Evolutionary conservation across 1,140 invertebrate species (phyloP), one percentile per base, ranked within the genome.

Genomic region (Thaumatotibia leucotreta): DNA sequence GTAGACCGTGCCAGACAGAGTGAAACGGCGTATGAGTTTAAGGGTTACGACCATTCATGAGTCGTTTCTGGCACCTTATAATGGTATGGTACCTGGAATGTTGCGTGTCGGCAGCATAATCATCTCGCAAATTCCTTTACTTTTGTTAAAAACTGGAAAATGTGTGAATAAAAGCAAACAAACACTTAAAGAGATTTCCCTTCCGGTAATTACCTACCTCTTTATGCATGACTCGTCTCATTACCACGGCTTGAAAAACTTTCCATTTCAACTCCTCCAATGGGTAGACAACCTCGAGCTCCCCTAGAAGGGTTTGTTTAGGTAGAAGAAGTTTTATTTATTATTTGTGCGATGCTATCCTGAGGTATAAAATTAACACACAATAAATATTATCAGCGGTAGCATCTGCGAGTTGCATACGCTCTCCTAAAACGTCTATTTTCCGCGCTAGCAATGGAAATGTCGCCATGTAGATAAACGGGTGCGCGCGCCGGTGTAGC

Each of bases 361-460:
- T 70, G 70, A 76, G 69, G 64, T 62, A 69, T 69, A 68, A 75
- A 80, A 88, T 88, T 84, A 84, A 76, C 86, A 88, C 83, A 88
- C 86, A 87, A 86, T 86, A 83, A 88, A 81, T 68, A 76, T 77
- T 81, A 83, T 82, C 78, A 74, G 49, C 61, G 70, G 33, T 78
- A 72, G 75, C 80, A 80, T 86, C 72, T 79, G 24, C 63, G 35
- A 70, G 39, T 68, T 66, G 67, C 62, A 68, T 70, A 64, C 69
- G 72, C 45, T 80, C 73, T 83, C 79, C 76, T 81, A 80, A 82
- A 86, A 82, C 72, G 77, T 83, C 75, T 84, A 84, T 83, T 85
- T 84, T 79, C 76, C 73, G 72, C 70, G 72, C 66, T 68, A 61
- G 77, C 75, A 83, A 88, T 83, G 86, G 79, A 86, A 86, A 83